Conservation (phyloP, 1,140 invertebrate genomes). For the Formica selysi region DNA sequence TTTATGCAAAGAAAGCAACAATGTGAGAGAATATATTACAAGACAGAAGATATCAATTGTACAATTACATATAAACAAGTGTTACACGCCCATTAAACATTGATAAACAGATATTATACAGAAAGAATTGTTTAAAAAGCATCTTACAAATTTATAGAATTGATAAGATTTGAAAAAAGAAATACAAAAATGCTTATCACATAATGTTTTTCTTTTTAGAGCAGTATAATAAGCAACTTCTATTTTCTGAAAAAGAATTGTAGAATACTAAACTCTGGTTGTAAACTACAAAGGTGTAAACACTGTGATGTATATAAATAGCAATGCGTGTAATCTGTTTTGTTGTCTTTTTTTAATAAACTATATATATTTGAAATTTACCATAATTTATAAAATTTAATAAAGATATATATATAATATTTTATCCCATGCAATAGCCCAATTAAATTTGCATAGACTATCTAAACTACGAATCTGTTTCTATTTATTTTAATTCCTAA, state of each 20-base stretch:
- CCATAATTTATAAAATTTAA: background rate
- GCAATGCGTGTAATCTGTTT: background rate
- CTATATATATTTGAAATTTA: background rate
- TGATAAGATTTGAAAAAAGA: conserved; percentile 3
- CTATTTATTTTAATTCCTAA: conserved; percentile 31
- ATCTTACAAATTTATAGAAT: conserved; percentile 11
- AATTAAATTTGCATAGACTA: background rate
- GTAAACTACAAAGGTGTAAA: too few relatives aligned
- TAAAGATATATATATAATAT: conserved; percentile 9
- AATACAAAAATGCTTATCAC: background rate
- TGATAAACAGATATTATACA: background rate
- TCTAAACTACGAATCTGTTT: conserved; percentile 33
- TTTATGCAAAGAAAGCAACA: conserved; percentile 8
- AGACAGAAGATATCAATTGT: background rate
- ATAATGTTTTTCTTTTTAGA: background rate
- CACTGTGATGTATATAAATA: background rate
- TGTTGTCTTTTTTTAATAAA: background rate
- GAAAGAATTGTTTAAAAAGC: background rate
- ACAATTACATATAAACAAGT: background rate
- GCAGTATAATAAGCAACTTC: background rate
- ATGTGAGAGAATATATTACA: background rate
- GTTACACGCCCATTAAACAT: conserved; percentile 1
- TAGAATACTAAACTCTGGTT: background rate
- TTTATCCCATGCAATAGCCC: conserved; percentile 19
- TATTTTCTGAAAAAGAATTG: background rate